Evolutionary conservation across 1,140 invertebrate genomes (phyloP).

Genomic region (Conus ventricosus): DNA sequence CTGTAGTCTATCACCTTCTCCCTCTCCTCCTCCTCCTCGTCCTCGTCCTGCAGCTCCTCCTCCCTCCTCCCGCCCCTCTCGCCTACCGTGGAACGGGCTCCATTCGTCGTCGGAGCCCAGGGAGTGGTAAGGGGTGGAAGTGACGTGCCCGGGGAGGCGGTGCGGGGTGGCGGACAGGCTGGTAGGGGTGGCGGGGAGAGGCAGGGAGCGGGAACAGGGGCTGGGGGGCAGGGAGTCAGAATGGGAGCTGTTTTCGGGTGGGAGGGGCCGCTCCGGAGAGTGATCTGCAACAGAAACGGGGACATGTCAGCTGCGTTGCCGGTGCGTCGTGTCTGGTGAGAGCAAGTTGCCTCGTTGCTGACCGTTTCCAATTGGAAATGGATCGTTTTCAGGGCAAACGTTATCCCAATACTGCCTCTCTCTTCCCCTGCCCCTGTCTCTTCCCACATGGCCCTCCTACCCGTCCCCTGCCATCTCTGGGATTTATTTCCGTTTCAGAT

Average conservation of each 20-base stretch:
- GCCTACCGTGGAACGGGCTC: not conserved
- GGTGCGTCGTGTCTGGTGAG: no score
- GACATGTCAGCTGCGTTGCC: not conserved
- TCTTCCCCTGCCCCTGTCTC: no score
- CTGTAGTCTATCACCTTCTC: conserved; percentile 64
- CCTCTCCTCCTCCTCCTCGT: conserved; percentile 36
- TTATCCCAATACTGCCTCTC: no score
- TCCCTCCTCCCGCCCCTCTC: not conserved
- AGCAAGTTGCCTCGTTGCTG: no score
- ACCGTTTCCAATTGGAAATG: no score
- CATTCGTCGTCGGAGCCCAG: not conserved
- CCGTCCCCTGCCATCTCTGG: no score
- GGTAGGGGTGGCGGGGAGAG: not conserved
- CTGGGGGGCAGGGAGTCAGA: not conserved
- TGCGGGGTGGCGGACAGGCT: not conserved
- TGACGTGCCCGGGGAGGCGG: not conserved
- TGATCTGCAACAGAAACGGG: not conserved
- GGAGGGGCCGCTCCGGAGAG: not conserved
- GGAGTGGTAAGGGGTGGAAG: not conserved
- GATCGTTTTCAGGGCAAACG: no score
- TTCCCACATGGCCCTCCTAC: no score
- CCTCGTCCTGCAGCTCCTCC: not conserved
- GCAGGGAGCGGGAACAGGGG: not conserved
- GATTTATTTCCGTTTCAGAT: no score
- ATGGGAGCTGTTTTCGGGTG: not conserved